Base-by-base conservation (phyloP, 2,797 vertebrate species). In the Geotrypetes seraphini region DNA sequence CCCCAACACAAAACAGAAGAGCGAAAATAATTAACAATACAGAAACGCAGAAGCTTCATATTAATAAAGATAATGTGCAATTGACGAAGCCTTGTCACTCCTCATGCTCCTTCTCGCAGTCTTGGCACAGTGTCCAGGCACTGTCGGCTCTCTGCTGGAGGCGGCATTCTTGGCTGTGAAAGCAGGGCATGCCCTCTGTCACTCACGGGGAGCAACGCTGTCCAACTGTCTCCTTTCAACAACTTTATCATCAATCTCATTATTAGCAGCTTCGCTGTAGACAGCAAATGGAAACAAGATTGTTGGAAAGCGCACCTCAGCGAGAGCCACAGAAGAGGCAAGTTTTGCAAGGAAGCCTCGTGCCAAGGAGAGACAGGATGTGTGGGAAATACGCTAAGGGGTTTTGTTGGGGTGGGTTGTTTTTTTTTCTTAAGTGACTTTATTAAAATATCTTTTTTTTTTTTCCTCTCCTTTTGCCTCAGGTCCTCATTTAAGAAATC, bases 191-290 rank as follows among this genome's bases (percentile, higher is more conserved):
- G 90, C 84, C 90, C 93, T 92, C 90, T 92, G 91, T 91, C 90
- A 88, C 86, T 92, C 91, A 89, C 47, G 78, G 86, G 64, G 85
- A 83, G 87, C 72, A 66, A 80, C 79, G 78, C 89, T 89, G 87
- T 90, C 90, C 90, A 92, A 89, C 87, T 95, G 90, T 93, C 91
- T 91, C 90, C 88, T 92, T 78, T 66, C 82, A 32, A 92, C 90
- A 91, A 86, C 75, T 80, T 68, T 62, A 87, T 90, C 89, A 95
- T 93, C 92, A 89, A 92, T 95, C 92, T 94, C 91, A 90, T 92
- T 87, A 92, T 90, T 91, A 94, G 87, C 89, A 85, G 89, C 86
- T 89, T 83, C 63, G 47, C 83, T 85, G 87, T 86, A 84, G 89
- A 77, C 80, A 50, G 71, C 53, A 69, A 71, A 68, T 1, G 25